These are phyloP conservation scores for Magallana ariakensis DNA, from an alignment of 1,140 invertebrate species.

Conservation along the genomic window DNA sequence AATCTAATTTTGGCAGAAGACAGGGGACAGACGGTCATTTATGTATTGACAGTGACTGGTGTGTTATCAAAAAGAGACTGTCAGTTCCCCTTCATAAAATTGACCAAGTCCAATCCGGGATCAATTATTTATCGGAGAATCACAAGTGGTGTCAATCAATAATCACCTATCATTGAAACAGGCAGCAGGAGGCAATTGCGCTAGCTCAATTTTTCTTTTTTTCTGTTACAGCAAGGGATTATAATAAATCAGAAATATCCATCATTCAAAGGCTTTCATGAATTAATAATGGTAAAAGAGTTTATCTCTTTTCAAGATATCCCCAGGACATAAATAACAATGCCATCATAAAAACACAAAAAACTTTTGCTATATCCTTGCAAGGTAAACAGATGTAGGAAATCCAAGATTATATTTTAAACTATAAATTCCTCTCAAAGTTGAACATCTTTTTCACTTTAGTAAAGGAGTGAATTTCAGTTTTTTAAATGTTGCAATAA, in stretches of 20 bases:
- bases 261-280: conserved; percentile 13
- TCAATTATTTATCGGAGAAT: conserved; percentile 34
- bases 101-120: conserved; percentile 7
- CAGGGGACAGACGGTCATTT: not conserved
- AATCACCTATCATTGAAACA: not conserved
- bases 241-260: conserved; percentile 32
- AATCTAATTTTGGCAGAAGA: not conserved
- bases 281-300: conserved; percentile 1
- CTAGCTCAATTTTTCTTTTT: conserved; percentile 4
- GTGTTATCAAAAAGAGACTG: not conserved
- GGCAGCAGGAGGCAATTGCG: not conserved
- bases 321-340: conserved; percentile 16
- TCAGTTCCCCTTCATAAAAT: not conserved
- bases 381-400: not conserved
- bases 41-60: not conserved
- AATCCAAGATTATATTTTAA: not conserved
- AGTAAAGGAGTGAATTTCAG: too few species aligned
- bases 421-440: not conserved
- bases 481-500: too few species aligned
- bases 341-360: not conserved
- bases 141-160: conserved; percentile 31
- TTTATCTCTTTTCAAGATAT: not conserved
- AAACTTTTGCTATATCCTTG: too few species aligned
- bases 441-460: too few species aligned
- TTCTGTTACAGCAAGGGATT: not conserved